These are phyloP conservation scores for Leptodactylus fallax DNA, from an alignment of 2,797 vertebrate species.

Conservation along the genomic window DNA sequence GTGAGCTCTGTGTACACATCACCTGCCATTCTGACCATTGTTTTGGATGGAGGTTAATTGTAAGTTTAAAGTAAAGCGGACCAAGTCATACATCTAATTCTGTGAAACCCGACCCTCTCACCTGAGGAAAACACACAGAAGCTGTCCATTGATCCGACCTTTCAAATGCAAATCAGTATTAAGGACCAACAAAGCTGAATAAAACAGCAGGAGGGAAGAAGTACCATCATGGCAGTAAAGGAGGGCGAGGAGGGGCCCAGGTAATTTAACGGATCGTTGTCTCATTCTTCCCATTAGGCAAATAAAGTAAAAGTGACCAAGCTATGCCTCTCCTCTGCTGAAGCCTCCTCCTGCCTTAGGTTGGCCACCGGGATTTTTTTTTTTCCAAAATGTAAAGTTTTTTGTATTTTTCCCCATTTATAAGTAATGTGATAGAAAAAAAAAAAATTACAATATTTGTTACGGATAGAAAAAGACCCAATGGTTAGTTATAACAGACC, in stretches of 20 bases:
- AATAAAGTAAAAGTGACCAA: background rate
- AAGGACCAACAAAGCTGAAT: background rate
- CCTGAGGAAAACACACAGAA: conserved; percentile 8
- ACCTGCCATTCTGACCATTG: conserved; percentile 47
- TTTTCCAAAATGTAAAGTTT: background rate
- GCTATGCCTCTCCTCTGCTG: background rate
- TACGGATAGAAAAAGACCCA: too few relatives aligned
- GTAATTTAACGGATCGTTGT: background rate
- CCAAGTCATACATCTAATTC: conserved; percentile 22
- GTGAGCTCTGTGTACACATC: conserved; percentile 6
- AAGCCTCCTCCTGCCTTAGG: background rate
- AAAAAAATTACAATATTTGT: too few relatives aligned
- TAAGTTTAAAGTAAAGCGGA: conserved; percentile 10
- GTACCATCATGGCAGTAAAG: background rate
- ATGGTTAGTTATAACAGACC: too few relatives aligned
- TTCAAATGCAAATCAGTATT: conserved; percentile 21
- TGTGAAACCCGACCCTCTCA: conserved; percentile 33
- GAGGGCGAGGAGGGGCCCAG: background rate
- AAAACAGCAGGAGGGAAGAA: background rate
- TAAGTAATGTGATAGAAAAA: too few relatives aligned
- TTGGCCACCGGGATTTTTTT: too few relatives aligned
- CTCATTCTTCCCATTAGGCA: background rate
- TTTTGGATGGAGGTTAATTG: conserved; percentile 24
- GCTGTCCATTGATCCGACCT: background rate
- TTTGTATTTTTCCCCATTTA: too few relatives aligned